Base-by-base conservation (phyloP, 2,113 vertebrate genomes). In the Phyllopteryx taeniolatus region DNA sequence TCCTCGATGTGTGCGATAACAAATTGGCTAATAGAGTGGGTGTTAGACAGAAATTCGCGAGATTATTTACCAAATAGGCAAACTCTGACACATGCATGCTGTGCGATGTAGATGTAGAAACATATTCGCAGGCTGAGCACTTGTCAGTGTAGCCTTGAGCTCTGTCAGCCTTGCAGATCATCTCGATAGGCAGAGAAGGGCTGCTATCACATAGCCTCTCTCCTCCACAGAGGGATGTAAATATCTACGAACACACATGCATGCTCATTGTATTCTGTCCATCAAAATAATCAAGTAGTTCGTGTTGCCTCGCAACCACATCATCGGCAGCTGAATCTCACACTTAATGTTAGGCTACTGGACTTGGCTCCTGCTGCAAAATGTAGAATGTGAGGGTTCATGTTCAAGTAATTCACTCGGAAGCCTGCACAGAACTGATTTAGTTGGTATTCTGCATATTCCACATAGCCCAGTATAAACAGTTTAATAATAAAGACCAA, bases 301-400 rank as follows among this genome's bases (percentile, higher is more conserved):
- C 86, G 87, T 82, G 89, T 92, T 91, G 84, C 92, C 86, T 89
- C 83, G 92, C 85, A 92, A 92, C 90, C 76, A 51, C 72, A 83
- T 80, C 75, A 86, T 81, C 87, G 82, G 80, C 57, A 84, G 79
- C 83, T 85, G 80, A 71, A 75, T 86, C 88, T 80, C 70, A 81
- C 72, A 64, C 71, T 80, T 73, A 89, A 79, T 88, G 79, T 80
- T 75, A 69, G 65, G 62, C 62, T 84, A 62, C 72, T 77, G 79
- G 80, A 76, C 78, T 81, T 56, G 63, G 73, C 76, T 86, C 82
- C 78, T 65, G 71, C 65, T 74, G 80, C 65, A 75, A 67, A 67
- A 39, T 70, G 73, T 74, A 63, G 70, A 79, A 81, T 66, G 44
- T 47, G 46, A 79, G 71, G 79, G 76, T 78, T 80, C 73, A 70